Evolutionary conservation across 2,113 vertebrate species (phyloP), one percentile per base, ranked within the genome.

Genomic region (Erinaceus europaeus): DNA sequence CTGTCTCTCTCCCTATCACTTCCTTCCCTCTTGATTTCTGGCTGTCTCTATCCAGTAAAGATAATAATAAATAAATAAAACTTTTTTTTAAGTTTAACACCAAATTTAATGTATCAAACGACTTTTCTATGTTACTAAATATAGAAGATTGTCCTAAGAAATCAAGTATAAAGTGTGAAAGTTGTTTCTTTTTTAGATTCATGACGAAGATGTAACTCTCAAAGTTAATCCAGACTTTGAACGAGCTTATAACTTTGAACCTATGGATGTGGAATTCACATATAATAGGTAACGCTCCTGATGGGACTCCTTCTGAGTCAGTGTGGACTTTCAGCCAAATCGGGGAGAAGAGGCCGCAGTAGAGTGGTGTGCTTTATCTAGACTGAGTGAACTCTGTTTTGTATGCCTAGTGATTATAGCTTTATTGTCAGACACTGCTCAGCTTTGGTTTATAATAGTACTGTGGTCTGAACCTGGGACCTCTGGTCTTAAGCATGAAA

Each of bases 231-330:
- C 95, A 1, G 97, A 98, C 4, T 98, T 99, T 92, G 98, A 98
- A 59, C 96, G 91, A 20, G n/a, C 93, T 40, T 99, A 99, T 88
- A 95, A 97, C 17, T 98, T 93, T 20, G 98, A 99, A 89, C 98
- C 98, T 3, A 97, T 99, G 94, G 98, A 99, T 84, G 98, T 99
- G 46, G 98, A 99, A 84, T 99, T 99, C 84, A 96, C 97, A 2
- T 97, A 96, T 25, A 98, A 97, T 96, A 98, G 98, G 99, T 99
- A 92, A 76, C 1, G 25, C 48, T 50, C 4, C 11, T 36, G 25
- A 57, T 20, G 20, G 55, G 25, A 57, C 25, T 57, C 20, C 25
- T 1, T 57, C n/a, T n/a, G n/a, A n/a, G n/a, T n/a, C n/a, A 7
- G 52, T 18, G 52, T 53, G 18, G 23, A 23, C 18, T 23, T 57